Percentiles rank a stretch among this genome's conserved stretches.
phyloP scores from a whole-genome alignment of 2,888 invertebrate species.

The Pegoplata infirma region DNA sequence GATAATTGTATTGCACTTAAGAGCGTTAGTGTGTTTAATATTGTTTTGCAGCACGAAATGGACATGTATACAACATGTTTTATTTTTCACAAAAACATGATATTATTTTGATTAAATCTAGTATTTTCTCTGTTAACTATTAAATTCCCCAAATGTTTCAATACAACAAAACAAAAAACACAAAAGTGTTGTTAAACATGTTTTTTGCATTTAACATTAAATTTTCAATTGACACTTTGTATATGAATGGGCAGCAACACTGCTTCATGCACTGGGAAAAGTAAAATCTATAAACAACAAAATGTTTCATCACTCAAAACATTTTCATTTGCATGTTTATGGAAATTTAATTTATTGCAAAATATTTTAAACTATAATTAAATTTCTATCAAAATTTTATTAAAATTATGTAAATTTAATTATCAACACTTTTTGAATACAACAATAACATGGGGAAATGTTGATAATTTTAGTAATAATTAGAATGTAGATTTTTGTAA shows the following conservation, averaged over 20 bases:
- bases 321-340: conserved; percentile 52
- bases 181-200: conserved; percentile 44
- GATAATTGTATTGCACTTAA: conserved; percentile 33
- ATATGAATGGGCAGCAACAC: too few species aligned
- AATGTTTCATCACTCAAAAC: conserved; percentile 8
- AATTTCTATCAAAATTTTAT: conserved; percentile 58
- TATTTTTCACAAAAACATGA: neutral
- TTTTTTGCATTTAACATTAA: conserved; percentile 55
- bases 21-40: neutral
- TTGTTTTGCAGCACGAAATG: neutral
- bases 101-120: conserved; percentile 15
- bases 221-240: conserved; percentile 6
- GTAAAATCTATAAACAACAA: too few species aligned
- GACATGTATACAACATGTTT: neutral
- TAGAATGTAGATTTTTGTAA: too few species aligned
- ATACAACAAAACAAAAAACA: too few species aligned
- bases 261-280: too few species aligned
- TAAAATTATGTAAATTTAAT: conserved; percentile 62
- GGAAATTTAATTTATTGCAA: conserved; percentile 58
- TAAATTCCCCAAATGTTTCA: conserved; percentile 41
- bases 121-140: conserved; percentile 11
- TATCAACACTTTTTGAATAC: conserved; percentile 39
- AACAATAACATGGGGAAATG: too few species aligned
- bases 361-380: conserved; percentile 43
- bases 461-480: too few species aligned